These are phyloP conservation scores for Amazona vittata DNA, from an alignment of 2,113 vertebrate genomes.

Conservation along the genomic window DNA sequence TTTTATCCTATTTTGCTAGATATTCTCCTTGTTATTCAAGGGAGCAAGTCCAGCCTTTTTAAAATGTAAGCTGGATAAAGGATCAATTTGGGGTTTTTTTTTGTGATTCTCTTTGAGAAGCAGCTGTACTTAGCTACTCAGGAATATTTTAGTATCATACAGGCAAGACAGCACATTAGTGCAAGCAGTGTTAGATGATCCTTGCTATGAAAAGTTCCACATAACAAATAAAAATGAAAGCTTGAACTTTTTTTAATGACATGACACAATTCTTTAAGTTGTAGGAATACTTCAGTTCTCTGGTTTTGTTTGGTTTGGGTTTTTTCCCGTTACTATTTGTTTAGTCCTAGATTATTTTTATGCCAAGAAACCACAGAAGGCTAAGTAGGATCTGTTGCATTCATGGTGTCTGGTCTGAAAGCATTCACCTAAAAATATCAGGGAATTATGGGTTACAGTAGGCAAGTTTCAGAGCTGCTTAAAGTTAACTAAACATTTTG, in stretches of 20 bases:
- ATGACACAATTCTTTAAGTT: neutral
- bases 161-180: neutral
- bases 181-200: neutral
- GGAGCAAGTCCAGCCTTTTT: neutral
- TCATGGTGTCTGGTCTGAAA: conserved; percentile 27
- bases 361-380: conserved; percentile 37
- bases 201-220: conserved; percentile 12
- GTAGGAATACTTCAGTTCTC: conserved; percentile 2
- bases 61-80: neutral
- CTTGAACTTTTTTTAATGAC: conserved; percentile 19
- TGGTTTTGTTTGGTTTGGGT: neutral
- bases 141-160: neutral
- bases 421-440: conserved; percentile 46
- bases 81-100: neutral
- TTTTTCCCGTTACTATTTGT: neutral
- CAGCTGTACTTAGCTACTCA: neutral
- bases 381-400: neutral
- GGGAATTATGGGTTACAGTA: conserved; percentile 43
- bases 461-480: neutral
- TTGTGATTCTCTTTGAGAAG: neutral
- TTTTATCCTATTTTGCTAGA: neutral
- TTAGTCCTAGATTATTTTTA: conserved; percentile 50
- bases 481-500: conserved; percentile 14
- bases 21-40: neutral
- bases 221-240: conserved; percentile 23